Conservation (phyloP, 2,888 invertebrate species). For the Drosophila austrosaltans region DNA sequence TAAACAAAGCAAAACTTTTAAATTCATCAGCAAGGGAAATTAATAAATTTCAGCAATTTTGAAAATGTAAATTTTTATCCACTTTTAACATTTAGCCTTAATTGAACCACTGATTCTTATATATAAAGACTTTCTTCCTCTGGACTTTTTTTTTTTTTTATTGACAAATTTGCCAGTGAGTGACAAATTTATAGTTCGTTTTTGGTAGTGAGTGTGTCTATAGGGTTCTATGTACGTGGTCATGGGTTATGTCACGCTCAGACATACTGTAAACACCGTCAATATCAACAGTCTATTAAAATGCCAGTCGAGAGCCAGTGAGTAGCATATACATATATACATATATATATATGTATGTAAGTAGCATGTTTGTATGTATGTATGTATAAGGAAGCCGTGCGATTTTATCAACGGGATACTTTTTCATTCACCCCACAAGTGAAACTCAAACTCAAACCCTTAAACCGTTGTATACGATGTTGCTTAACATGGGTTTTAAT, state of each 20-base stretch:
- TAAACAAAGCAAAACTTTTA: too few relatives aligned
- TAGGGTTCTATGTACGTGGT: constrained; percentile 47
- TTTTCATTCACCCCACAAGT: not conserved
- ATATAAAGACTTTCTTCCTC: not conserved
- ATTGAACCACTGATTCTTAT: too few relatives aligned
- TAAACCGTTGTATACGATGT: constrained; percentile 48
- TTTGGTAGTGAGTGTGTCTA: not conserved
- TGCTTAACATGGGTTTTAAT: constrained; percentile 76
- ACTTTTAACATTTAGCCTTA: too few relatives aligned
- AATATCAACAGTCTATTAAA: constrained; percentile 76
- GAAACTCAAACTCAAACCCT: constrained; percentile 16
- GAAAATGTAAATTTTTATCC: too few relatives aligned
- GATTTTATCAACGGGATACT: constrained; percentile 49
- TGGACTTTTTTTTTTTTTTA: not conserved
- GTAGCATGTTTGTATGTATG: not conserved
- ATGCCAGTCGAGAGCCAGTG: constrained; percentile 70
- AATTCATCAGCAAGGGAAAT: too few relatives aligned
- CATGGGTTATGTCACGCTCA: constrained; percentile 59
- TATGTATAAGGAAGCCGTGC: constrained; percentile 57
- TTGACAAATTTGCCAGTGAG: not conserved
- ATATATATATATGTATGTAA: too few relatives aligned
- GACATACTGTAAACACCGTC: constrained; percentile 70
- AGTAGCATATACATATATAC: not conserved
- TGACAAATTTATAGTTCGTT: not conserved
- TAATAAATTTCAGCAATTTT: too few relatives aligned